Base-by-base conservation (phyloP, 1,140 invertebrate species). In the Heliconius hewitsoni region DNA sequence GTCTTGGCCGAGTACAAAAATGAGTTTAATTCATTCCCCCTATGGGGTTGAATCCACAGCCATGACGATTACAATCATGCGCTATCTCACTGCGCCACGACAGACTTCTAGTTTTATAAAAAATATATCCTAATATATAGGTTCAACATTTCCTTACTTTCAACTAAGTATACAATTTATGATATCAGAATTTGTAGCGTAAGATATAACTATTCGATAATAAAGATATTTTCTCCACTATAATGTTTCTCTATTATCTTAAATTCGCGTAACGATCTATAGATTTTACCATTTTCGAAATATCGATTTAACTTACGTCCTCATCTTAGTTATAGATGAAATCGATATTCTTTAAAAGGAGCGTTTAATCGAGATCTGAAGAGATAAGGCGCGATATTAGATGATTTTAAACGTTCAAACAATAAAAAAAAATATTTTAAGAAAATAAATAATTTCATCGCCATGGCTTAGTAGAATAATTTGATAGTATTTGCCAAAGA, bases 211-310 rank as follows among this genome's bases (percentile, higher is more conserved):
- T 60, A 23, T 60, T 76, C 37, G 74, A 74, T 74, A 57, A 37
- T 57, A 74, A 57, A 74, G 27, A 46, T 37, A 27, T 76, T 76
- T 34, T 34, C 39, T 70, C 30, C 19, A 76, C 42, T 76, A 34
- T 66, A 74, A 74, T 18, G 46, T 74, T 39, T 72, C 37, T 39
- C 71, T 73, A 30, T 73, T 80, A 80, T 76, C 71, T 71, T 23
- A 34, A 80, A 80, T 76, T 71, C 70, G 74, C 74, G 79, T 80
- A 80, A 80, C 52, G 79, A 77, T 80, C 79, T 80, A 73, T n/a
- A 52, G 57, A 73, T 73, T 66, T 73, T 75, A 76, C 74, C 79
- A 57, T 73, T 73, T 76, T 72, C 39, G 71, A 73, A 60, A 66
- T 76, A 76, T 76, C 74, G 74, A 70, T 66, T 46, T 46, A 57